Percentiles rank a stretch among this genome's conserved stretches.
Conservation (phyloP, 2,113 vertebrate genomes). For the Actinemys pallida region DNA sequence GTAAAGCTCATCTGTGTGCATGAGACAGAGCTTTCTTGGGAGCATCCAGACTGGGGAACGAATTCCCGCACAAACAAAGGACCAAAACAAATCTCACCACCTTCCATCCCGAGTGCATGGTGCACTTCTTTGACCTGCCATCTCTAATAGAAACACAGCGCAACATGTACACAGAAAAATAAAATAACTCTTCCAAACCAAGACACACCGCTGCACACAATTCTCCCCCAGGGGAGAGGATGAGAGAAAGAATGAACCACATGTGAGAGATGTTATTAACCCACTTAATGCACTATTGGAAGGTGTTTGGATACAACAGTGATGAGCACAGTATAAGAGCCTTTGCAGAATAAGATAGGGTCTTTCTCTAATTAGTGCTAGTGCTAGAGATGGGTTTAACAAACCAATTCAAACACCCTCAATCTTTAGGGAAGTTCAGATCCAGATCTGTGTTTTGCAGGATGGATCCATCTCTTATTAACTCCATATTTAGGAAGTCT, state of each 20-base stretch:
- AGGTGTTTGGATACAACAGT: background rate
- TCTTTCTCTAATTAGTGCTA: background rate
- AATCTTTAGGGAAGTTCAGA: conserved; percentile 4
- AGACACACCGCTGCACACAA: background rate
- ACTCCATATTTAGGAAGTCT: background rate
- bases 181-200: background rate
- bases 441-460: background rate
- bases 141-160: background rate
- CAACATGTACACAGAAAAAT: background rate
- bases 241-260: background rate
- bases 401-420: background rate
- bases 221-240: background rate
- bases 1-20: fast-evolving
- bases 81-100: background rate
- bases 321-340: background rate
- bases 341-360: background rate
- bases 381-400: background rate
- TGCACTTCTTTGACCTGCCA: background rate
- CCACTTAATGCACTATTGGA: background rate
- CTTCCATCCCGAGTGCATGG: background rate
- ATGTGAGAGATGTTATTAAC: background rate
- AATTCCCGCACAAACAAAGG: background rate
- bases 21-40: background rate
- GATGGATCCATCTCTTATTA: conserved; percentile 1
- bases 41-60: background rate